Conservation (phyloP, 1,140 invertebrate species). For the Caerostris darwini region DNA sequence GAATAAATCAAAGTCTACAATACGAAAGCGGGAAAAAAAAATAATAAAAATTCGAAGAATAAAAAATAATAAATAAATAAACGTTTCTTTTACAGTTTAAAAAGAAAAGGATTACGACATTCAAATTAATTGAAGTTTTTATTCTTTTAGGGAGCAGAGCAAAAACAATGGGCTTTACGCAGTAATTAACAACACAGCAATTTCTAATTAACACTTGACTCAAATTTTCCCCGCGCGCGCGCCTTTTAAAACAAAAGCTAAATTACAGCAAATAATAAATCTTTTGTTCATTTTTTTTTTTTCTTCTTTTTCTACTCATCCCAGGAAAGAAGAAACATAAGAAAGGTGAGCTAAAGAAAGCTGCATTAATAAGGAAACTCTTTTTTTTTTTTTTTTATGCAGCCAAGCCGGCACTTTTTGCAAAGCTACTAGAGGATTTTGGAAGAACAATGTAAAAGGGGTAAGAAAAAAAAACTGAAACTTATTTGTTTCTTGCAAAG, state of each 20-base stretch:
- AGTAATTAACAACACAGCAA: conserved; percentile 68
- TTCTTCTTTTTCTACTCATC: background rate
- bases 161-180: conserved; percentile 69
- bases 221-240: conserved; percentile 61
- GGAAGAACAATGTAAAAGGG: background rate
- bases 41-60: background rate
- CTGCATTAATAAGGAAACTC: conserved; percentile 41
- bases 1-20: background rate
- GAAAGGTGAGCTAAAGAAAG: background rate
- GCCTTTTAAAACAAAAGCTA: conserved; percentile 59
- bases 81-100: conserved; percentile 35
- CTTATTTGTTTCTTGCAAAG: conserved; percentile 26
- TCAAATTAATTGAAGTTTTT: conserved; percentile 74
- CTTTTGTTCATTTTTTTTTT: conserved; percentile 19
- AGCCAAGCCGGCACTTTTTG: background rate
- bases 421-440: conserved; percentile 14
- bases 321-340: conserved; percentile 37
- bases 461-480: background rate
- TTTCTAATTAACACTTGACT: conserved; percentile 72
- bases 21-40: background rate
- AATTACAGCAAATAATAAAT: conserved; percentile 71
- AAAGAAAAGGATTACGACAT: conserved; percentile 61
- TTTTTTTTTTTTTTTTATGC: conserved; percentile 12
- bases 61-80: background rate
- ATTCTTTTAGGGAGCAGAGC: background rate